phyloP scores from a whole-genome alignment of 2,113 vertebrate genomes.

The Leptobrachium ailaonicum region DNA sequence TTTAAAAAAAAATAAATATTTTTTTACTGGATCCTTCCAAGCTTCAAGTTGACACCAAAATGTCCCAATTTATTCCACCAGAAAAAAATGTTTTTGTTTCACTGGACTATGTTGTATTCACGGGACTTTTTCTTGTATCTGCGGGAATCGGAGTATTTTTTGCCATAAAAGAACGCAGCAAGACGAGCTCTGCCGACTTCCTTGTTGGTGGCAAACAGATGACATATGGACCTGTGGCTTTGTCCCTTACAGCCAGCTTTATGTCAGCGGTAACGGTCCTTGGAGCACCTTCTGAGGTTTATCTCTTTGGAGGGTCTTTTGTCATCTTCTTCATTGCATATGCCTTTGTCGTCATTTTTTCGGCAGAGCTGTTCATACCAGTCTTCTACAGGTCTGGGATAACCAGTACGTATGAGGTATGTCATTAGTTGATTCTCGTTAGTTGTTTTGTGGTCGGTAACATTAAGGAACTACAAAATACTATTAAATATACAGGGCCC shows the following conservation, averaged over 20 bases:
- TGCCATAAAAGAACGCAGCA: slow-evolving; percentile 83
- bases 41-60: background rate
- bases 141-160: slow-evolving; percentile 82
- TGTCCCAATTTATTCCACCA: slow-evolving; percentile 53
- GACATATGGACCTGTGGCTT: slow-evolving; percentile 77
- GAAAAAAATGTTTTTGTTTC: slow-evolving; percentile 66
- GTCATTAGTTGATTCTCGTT: slow-evolving; percentile 2
- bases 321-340: slow-evolving; percentile 72
- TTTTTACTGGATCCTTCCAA: background rate
- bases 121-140: slow-evolving; percentile 72
- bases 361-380: slow-evolving; percentile 79
- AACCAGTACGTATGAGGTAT: slow-evolving; percentile 88
- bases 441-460: too few relatives aligned
- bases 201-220: slow-evolving; percentile 78
- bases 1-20: background rate
- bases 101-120: slow-evolving; percentile 83
- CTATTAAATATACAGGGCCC: too few relatives aligned
- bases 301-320: slow-evolving; percentile 78
- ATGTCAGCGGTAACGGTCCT: slow-evolving; percentile 85
- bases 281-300: slow-evolving; percentile 78
- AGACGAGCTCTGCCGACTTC: slow-evolving; percentile 74
- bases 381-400: slow-evolving; percentile 85
- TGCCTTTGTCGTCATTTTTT: slow-evolving; percentile 67
- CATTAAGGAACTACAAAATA: too few relatives aligned
- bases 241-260: slow-evolving; percentile 85